Evolutionary conservation across 2,888 invertebrate species (phyloP), one percentile per base, ranked within the genome.

Genomic region (Athetis lepigone): DNA sequence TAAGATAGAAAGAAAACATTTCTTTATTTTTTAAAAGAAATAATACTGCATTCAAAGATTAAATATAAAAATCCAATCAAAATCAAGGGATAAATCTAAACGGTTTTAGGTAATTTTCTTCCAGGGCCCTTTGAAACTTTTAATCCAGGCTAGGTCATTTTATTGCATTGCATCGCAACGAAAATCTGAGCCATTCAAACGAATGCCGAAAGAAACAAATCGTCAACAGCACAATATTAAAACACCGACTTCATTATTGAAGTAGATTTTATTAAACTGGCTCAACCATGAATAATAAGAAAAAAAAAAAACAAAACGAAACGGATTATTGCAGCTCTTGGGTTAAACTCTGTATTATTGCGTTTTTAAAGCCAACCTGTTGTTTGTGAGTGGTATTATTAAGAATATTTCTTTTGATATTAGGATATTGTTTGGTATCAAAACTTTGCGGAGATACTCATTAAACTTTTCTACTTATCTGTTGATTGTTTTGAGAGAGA

Each of bases 361-460:
- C 43, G 42, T 57, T 56, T 63, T 47, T 25, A 50, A 62, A 60
- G 52, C 45, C 70, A 61, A 69, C 75, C 75, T 74, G 61, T 68
- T 71, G 61, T 68, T 74, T 50, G 45, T 56, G 45, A 60, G 36
- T 55, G 39, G 57, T 25, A 45, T 73, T 67, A 57, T 57, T 66
- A 73, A 55, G 18, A 74, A 69, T 42, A 74, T 57, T 57, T 71
- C 52, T 57, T 74, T 71, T 61, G 40, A 45, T 57, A 33, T 67
- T 60, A 29, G n/a, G 5, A 52, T 49, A 45, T 49, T 57, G 36
- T 71, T 52, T 37, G 21, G 11, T 47, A 57, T 50, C 25, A 45
- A 54, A 47, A 54, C 25, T 56, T 56, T 40, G 18, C 29, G 59
- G 23, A 54, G 37, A 21, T 40, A 25, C 47, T 39, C 16, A 27